phyloP scores from a whole-genome alignment of 1,140 invertebrate genomes.

The Drosophila bocki region DNA sequence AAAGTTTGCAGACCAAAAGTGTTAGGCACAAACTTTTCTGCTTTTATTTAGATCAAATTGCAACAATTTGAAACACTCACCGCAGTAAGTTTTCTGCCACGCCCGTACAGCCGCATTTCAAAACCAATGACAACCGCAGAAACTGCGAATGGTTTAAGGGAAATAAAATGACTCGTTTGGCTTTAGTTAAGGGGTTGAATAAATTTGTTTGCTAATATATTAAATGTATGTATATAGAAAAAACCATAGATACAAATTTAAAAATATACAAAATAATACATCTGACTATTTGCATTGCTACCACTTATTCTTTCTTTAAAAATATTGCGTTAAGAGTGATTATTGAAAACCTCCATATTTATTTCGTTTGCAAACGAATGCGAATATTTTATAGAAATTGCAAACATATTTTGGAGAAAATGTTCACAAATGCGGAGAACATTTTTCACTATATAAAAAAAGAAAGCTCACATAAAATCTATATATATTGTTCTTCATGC shows the following conservation, averaged over 20 bases:
- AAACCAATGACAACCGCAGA: conserved; percentile 8
- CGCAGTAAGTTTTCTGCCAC: conserved; percentile 44
- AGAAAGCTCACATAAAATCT: background rate
- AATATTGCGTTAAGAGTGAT: no score
- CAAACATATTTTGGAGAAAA: background rate
- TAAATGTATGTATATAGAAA: no score
- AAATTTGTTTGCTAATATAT: background rate
- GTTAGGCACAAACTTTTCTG: conserved; percentile 46
- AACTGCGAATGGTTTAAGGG: conserved; percentile 8
- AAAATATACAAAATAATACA: background rate
- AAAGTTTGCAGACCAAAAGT: conserved; percentile 51
- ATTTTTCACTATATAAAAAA: background rate
- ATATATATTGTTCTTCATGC: conserved; percentile 1
- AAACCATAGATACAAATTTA: no score
- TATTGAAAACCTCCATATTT: no score
- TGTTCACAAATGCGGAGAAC: background rate
- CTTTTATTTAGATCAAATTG: conserved; percentile 55
- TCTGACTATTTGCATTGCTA: background rate
- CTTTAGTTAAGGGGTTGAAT: background rate
- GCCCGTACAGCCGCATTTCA: conserved; percentile 1
- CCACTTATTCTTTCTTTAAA: no score
- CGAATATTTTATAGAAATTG: background rate
- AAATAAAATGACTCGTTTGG: background rate
- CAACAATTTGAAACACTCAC: conserved; percentile 52
- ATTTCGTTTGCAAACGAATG: background rate